Conservation (phyloP, 1,140 invertebrate genomes). For the Andrena cerasifolii region DNA sequence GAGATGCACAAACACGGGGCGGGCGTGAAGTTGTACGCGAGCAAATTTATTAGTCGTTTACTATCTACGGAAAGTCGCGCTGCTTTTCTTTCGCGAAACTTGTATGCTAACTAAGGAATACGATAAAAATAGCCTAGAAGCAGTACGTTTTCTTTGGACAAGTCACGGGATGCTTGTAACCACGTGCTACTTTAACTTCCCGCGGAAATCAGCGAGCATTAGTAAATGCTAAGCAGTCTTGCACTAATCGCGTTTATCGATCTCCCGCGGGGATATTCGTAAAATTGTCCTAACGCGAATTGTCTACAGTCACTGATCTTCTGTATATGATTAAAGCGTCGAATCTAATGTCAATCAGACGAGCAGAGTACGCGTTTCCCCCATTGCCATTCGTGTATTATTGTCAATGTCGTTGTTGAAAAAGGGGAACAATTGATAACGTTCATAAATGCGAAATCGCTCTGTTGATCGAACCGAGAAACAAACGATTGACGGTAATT, state of each 20-base stretch:
- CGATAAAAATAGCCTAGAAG: too few relatives aligned
- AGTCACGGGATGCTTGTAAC: not conserved
- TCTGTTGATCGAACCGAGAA: not conserved
- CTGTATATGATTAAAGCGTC: too few relatives aligned
- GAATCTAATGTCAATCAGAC: too few relatives aligned
- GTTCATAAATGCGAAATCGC: not conserved
- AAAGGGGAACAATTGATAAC: not conserved
- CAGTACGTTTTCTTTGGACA: not conserved
- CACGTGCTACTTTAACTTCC: constrained; percentile 27
- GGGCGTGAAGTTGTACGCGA: too few relatives aligned
- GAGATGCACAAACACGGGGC: too few relatives aligned
- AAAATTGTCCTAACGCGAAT: not conserved
- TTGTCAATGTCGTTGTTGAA: not conserved
- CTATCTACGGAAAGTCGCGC: not conserved
- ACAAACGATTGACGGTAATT: not conserved
- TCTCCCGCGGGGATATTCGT: not conserved
- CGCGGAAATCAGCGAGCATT: constrained; percentile 24
- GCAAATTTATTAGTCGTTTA: too few relatives aligned
- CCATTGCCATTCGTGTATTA: too few relatives aligned
- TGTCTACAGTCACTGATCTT: too few relatives aligned
- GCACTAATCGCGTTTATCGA: not conserved
- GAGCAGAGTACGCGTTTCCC: too few relatives aligned
- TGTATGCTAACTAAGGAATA: not conserved
- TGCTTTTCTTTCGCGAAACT: not conserved
- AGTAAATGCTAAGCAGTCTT: not conserved